Conservation (phyloP, 30 jellyfish, hydroid and myxozoan species). For the Chrysaora quinquecirrha region DNA sequence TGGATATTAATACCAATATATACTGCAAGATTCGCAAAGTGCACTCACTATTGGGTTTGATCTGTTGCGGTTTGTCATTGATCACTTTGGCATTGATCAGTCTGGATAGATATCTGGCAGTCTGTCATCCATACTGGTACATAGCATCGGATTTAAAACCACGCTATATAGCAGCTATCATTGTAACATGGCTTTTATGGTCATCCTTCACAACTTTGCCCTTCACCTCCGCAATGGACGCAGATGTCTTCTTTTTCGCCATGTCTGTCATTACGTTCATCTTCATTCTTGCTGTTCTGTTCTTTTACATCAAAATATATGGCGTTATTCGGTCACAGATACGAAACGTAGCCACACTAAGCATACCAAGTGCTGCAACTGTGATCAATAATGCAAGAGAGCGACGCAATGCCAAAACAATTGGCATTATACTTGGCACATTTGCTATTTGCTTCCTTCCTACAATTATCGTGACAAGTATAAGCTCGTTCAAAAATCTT, state of each 20-base stretch:
- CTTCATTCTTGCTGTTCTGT: neutral
- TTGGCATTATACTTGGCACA: neutral
- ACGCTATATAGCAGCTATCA: neutral
- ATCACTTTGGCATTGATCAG: neutral
- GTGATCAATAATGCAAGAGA: neutral
- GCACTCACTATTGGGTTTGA: neutral
- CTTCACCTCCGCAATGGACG: neutral
- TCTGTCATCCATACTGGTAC: constrained; percentile 14
- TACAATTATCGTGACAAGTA: neutral
- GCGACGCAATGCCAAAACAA: neutral
- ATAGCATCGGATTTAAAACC: neutral
- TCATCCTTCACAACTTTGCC: neutral
- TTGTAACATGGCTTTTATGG: neutral
- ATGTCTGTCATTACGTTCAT: neutral
- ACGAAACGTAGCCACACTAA: neutral
- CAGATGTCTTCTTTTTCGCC: neutral
- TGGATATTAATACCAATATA: neutral
- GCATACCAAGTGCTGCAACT: neutral
- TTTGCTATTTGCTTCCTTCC: neutral
- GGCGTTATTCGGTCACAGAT: neutral
- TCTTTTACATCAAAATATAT: neutral
- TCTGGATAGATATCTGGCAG: neutral
- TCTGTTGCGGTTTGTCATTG: constrained; percentile 1
- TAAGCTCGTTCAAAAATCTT: neutral
- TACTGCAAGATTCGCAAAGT: neutral